Evolutionary conservation across 2,797 vertebrate species (phyloP).

Genomic region (Lophura swinhoii): DNA sequence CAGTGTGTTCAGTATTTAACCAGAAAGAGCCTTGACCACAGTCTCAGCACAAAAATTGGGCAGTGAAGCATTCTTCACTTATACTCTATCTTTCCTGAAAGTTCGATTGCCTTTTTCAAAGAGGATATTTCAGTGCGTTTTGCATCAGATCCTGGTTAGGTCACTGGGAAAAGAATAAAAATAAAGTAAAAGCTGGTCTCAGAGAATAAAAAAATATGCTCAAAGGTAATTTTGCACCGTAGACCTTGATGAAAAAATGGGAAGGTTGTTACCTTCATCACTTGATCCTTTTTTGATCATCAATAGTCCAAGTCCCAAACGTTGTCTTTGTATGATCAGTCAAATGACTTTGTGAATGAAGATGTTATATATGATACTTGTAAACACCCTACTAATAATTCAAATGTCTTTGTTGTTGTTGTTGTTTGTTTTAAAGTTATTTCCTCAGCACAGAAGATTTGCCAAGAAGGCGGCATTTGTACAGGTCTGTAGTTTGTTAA

Average conservation of each 20-base stretch:
- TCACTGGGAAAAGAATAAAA: background rate
- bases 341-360: background rate
- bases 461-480: constrained; percentile 91
- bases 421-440: constrained; percentile 81
- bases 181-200: background rate
- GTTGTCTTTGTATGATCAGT: background rate
- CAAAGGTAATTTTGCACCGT: background rate
- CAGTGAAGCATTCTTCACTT: background rate
- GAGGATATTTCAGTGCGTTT: background rate
- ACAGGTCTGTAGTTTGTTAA: constrained; percentile 83
- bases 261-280: background rate
- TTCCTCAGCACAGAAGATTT: constrained; percentile 97
- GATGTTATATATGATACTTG: background rate
- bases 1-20: background rate
- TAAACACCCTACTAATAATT: background rate
- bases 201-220: background rate
- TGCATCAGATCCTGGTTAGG: rapidly evolving
- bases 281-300: background rate
- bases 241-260: background rate
- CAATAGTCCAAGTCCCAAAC: background rate
- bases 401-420: background rate
- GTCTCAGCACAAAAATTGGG: background rate
- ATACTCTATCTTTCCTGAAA: background rate
- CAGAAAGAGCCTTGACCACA: background rate
- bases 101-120: background rate